Base-by-base conservation (phyloP, 2,797 vertebrate species). In the Serranus cabrilla region DNA sequence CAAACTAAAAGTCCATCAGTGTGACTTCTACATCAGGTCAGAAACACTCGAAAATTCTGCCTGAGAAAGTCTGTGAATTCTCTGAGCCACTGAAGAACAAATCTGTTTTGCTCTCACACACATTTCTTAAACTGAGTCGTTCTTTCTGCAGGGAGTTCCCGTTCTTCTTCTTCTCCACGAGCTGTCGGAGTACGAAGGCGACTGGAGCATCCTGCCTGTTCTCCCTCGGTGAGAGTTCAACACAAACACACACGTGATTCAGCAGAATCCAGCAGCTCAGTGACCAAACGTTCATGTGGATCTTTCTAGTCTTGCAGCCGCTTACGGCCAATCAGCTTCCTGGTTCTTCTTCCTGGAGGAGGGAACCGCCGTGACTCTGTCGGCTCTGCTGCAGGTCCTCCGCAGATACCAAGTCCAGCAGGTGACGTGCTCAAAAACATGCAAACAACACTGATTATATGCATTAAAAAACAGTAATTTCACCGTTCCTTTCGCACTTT, bases 321-420 rank as follows among this genome's bases (percentile, higher is more conserved):
- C 57, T 31, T 89, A 79, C 9, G 79, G 92, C 21, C 82, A 81
- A 7, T 85, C 82, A 13, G 96, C 96, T 90, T 87, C 95, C 0
- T 98, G 97, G 97, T 94, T 98, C 91, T 92, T 98, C 91, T 97
- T 98, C 90, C 93, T 96, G 75, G 97, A 97, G 94, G 97, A 99
- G 93, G 96, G 96, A 71, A 97, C 97, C n/a, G 88, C 89, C 56
- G 82, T 98, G 82, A 73, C 65, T 12, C 78, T 97, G 10, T 0
- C 78, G 76, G 93, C 90, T 84, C 94, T 98, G 50, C 81, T 96
- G 78, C 89, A 92, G 80, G 91, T 93, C 43, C 92, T 97, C 64
- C 71, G 88, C 74, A 95, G 93, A 92, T 97, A 96, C 78, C 88
- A 94, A 18, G 55, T 63, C 43, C 63, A 71, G 50, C 52, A 87